Evolutionary conservation across 1,140 invertebrate species (phyloP).

Genomic region (Leucophenga varia): DNA sequence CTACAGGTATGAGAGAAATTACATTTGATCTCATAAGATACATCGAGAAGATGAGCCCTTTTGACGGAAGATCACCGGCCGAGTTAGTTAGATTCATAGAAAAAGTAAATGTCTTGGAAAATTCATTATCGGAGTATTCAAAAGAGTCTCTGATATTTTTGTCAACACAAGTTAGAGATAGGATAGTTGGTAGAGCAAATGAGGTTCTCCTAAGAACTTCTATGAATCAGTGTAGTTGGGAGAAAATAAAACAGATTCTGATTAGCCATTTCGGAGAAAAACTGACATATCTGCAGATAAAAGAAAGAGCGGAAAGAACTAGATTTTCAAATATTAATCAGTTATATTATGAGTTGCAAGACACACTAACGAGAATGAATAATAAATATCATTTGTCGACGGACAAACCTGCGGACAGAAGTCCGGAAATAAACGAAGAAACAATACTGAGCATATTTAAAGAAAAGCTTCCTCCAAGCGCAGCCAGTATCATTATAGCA

Average conservation of each 20-base stretch:
- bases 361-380: slow-evolving; percentile 6
- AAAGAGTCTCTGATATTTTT: background rate
- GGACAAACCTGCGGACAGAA: too few species aligned
- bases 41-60: too few species aligned
- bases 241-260: background rate
- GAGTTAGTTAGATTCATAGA: background rate
- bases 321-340: background rate
- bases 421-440: too few species aligned
- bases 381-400: slow-evolving; percentile 12
- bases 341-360: background rate
- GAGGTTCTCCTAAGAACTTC: background rate
- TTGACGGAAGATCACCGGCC: background rate
- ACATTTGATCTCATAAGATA: too few species aligned
- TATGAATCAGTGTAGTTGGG: background rate
- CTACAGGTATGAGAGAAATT: too few species aligned
- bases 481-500: too few species aligned
- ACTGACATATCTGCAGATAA: slow-evolving; percentile 1
- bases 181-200: slow-evolving; percentile 3
- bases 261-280: background rate
- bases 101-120: background rate
- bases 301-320: slow-evolving; percentile 2
- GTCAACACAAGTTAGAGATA: background rate
- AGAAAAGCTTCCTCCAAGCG: too few species aligned
- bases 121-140: background rate
- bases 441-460: too few species aligned